Conservation (phyloP, 2,888 invertebrate genomes). For the Platyscelio sp. region DNA sequence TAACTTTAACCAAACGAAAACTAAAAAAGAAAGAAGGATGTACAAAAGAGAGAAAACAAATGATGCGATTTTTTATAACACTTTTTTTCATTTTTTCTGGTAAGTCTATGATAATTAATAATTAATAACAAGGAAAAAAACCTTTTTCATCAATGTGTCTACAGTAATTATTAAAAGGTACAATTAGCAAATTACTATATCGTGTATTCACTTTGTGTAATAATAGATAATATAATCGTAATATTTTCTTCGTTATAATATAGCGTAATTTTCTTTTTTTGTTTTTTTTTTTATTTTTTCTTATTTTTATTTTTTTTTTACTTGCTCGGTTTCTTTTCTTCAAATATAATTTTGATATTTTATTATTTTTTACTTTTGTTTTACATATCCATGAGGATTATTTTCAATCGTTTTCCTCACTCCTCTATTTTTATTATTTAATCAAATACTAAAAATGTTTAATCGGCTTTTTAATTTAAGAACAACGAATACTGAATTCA, state of each 20-base stretch:
- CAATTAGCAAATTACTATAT: constrained; percentile 85
- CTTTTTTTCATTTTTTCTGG: constrained; percentile 85
- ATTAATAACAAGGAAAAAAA: constrained; percentile 85
- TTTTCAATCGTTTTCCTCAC: constrained; percentile 82
- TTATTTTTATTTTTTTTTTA: constrained; percentile 74
- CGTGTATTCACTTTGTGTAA: constrained; percentile 85
- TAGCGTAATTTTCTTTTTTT: constrained; percentile 78
- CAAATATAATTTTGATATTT: constrained; percentile 83
- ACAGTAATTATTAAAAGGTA: constrained; percentile 85
- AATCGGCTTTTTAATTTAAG: no score
- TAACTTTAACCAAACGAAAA: constrained; percentile 42
- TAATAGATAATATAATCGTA: constrained; percentile 84
- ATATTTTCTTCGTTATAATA: constrained; percentile 83
- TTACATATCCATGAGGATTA: constrained; percentile 82
- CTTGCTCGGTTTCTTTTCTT: constrained; percentile 83
- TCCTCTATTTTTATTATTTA: constrained; percentile 82
- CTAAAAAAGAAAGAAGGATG: constrained; percentile 56
- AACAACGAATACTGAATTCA: no score
- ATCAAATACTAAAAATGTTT: constrained; percentile 85
- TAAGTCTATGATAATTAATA: constrained; percentile 84
- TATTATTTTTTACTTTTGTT: constrained; percentile 81
- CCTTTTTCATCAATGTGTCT: constrained; percentile 84
- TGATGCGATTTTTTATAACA: constrained; percentile 83
- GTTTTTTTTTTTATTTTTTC: constrained; percentile 45
- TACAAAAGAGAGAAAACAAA: constrained; percentile 77